Conservation (phyloP, 2,113 vertebrate species). For the Phyllostomus discolor region DNA sequence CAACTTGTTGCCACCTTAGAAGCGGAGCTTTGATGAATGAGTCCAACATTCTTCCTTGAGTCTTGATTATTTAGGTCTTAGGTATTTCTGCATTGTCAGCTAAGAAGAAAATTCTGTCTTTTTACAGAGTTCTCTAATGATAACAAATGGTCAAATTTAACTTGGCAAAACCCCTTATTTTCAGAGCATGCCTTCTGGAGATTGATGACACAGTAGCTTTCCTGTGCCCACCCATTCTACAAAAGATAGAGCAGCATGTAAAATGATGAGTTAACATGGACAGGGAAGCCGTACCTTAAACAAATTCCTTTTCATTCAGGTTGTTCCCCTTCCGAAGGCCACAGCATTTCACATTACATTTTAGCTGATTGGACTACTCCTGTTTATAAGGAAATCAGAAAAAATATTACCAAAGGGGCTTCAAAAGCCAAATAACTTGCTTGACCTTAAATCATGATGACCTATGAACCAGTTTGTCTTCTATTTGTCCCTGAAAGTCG, state of each 20-base stretch:
- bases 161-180: not conserved
- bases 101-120: slow-evolving; percentile 53
- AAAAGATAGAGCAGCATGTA: not conserved
- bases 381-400: slow-evolving; percentile 43
- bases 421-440: slow-evolving; percentile 55
- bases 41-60: not conserved
- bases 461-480: slow-evolving; percentile 56
- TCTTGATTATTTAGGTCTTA: slow-evolving; percentile 32
- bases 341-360: slow-evolving; percentile 39
- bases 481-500: slow-evolving; percentile 54
- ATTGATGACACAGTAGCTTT: slow-evolving; percentile 29
- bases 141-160: slow-evolving; percentile 58
- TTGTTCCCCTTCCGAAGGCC: slow-evolving; percentile 27
- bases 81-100: slow-evolving; percentile 59
- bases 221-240: not conserved
- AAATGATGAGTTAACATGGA: slow-evolving; percentile 13
- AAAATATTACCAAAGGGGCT: slow-evolving; percentile 45
- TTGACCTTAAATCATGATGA: slow-evolving; percentile 67
- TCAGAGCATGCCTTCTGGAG: not conserved
- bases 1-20: not conserved
- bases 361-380: not conserved
- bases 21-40: not conserved
- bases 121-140: slow-evolving; percentile 52
- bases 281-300: not conserved
- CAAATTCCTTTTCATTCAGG: slow-evolving; percentile 49